Evolutionary conservation across 2,888 invertebrate genomes (phyloP), one percentile per base, ranked within the genome.

Genomic region (Perdita meconis): DNA sequence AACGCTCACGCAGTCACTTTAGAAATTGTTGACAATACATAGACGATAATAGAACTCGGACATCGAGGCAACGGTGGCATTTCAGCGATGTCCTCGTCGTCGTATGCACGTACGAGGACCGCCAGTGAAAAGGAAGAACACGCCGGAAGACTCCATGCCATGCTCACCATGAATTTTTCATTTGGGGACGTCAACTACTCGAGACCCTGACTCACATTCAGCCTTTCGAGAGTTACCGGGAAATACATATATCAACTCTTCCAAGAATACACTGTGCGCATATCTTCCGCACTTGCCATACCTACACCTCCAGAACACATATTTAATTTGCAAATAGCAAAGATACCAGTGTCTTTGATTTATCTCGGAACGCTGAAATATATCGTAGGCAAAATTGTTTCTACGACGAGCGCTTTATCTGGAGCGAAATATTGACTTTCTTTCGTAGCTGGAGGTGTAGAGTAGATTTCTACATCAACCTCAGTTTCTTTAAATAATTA

Each of bases 91-190:
- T 71, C 56, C 71, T 63, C 57, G 57, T 38, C 40, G 51, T 55
- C n/a, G 71, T 56, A 53, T 22, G 44, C 16, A 40, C 36, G 50
- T 75, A 44, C 51, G 40, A 42, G 38, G 26, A 57, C 59, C 59
- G 19, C 24, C 22, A 30, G 34, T n/a, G 70, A 50, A 59, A 63
- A 70, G 57, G 65, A 60, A 47, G 53, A 70, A 56, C 36, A 53
- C 26, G 13, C 10, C 38, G 26, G 40, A 61, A 63, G 57, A 42
- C 34, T 16, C 38, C 50, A 24, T 42, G 51, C n/a, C 47, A 59
- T 53, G 59, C 26, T 53, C 70, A 13, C 57, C 63, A 74, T 74
- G 64, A 70, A 74, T 74, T 64, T 74, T 74, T 74, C 64, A 74
- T 74, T 64, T 57, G 6, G 26, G 10, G 30, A 71, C 64, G 51